phyloP scores from a whole-genome alignment of 2,888 invertebrate species.

The Chymomyza procnemis region DNA sequence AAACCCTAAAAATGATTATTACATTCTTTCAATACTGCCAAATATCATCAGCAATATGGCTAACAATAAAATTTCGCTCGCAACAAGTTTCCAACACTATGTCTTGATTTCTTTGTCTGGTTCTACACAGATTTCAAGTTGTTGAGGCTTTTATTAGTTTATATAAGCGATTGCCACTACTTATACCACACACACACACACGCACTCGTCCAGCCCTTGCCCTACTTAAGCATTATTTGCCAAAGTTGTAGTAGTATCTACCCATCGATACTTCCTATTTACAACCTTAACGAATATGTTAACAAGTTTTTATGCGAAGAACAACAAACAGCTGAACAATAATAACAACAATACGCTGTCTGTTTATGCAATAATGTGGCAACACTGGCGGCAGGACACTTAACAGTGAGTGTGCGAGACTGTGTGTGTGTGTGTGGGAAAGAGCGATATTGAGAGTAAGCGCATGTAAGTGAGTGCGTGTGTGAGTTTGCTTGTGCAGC shows the following conservation, averaged over 20 bases:
- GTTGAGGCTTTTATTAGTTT: too few species aligned
- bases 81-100: too few species aligned
- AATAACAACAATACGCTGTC: background rate
- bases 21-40: too few species aligned
- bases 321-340: background rate
- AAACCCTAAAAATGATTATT: too few species aligned
- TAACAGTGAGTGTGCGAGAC: slow-evolving; percentile 6
- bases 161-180: too few species aligned
- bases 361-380: background rate
- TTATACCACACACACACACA: too few species aligned
- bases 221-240: background rate
- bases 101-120: too few species aligned
- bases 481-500: slow-evolving; percentile 7
- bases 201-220: too few species aligned
- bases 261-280: background rate
- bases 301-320: slow-evolving; percentile 57
- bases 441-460: too few species aligned
- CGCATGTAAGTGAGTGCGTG: background rate
- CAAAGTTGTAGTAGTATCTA: background rate
- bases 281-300: slow-evolving; percentile 22
- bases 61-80: too few species aligned
- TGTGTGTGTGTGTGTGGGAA: background rate
- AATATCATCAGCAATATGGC: too few species aligned
- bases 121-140: too few species aligned
- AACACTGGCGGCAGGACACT: background rate